Evolutionary conservation across 2,113 vertebrate species (phyloP).

Genomic region (Brachyhypopomus occidentalis): DNA sequence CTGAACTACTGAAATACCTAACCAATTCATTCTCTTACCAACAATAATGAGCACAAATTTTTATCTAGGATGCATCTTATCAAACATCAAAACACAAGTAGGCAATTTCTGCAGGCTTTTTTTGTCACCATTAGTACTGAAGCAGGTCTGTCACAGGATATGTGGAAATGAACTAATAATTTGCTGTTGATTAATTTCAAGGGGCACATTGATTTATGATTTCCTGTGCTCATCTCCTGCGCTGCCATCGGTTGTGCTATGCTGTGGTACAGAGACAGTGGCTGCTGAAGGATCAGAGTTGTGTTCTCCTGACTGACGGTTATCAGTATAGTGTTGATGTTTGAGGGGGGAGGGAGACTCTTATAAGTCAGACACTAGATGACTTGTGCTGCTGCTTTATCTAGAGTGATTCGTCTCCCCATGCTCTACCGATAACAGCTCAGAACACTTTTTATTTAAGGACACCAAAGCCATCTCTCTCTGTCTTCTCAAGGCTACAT

Average conservation of each 20-base stretch:
- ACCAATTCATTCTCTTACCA: neutral
- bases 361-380: slow-evolving; percentile 28
- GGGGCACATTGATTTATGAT: slow-evolving; percentile 66
- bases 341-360: neutral
- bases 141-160: neutral
- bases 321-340: slow-evolving; percentile 14
- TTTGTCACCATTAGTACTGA: neutral
- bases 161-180: slow-evolving; percentile 56
- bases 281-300: slow-evolving; percentile 17
- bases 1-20: neutral
- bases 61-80: neutral
- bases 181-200: slow-evolving; percentile 61
- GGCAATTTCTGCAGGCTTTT: neutral
- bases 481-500: slow-evolving; percentile 8
- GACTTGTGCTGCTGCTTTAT: slow-evolving; percentile 39
- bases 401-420: neutral
- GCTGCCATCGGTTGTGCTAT: slow-evolving; percentile 20
- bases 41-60: neutral
- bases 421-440: slow-evolving; percentile 28
- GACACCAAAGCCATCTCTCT: neutral
- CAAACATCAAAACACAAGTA: neutral
- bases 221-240: slow-evolving; percentile 49
- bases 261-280: slow-evolving; percentile 20
- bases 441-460: too few species aligned
- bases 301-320: slow-evolving; percentile 2